phyloP scores from a whole-genome alignment of 2,797 vertebrate species.

The Melanogrammus aeglefinus region DNA sequence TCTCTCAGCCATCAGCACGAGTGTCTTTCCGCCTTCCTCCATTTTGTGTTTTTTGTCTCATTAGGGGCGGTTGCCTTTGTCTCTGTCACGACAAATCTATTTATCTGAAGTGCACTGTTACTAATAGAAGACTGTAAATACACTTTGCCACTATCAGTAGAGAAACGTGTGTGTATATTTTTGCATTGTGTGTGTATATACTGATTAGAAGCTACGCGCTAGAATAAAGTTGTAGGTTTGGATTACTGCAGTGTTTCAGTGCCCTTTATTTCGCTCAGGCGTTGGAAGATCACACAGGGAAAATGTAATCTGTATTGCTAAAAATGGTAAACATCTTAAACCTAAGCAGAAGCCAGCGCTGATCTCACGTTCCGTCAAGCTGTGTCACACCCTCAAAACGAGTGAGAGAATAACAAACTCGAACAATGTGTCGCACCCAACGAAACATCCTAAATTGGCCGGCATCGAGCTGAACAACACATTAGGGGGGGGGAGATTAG shows the following conservation, averaged over 20 bases:
- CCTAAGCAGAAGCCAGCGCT: background rate
- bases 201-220: slow-evolving; percentile 38
- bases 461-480: slow-evolving; percentile 8
- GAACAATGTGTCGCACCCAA: slow-evolving; percentile 59
- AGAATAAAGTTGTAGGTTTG: slow-evolving; percentile 68
- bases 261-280: slow-evolving; percentile 38
- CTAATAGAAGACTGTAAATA: slow-evolving; percentile 37
- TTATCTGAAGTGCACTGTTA: slow-evolving; percentile 37
- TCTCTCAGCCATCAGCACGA: slow-evolving; percentile 18
- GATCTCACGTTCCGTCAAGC: background rate
- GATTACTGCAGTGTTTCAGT: slow-evolving; percentile 59
- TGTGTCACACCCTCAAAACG: background rate
- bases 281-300: background rate
- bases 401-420: slow-evolving; percentile 19
- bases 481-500: slow-evolving; percentile 33
- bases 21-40: slow-evolving; percentile 17
- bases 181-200: slow-evolving; percentile 32
- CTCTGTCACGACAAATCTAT: slow-evolving; percentile 32
- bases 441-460: slow-evolving; percentile 53
- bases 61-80: slow-evolving; percentile 12
- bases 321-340: background rate
- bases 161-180: slow-evolving; percentile 71
- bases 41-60: slow-evolving; percentile 16
- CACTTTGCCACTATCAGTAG: slow-evolving; percentile 38
- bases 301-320: background rate